These are phyloP conservation scores for Sarcophaga variegata DNA, from an alignment of 2,888 invertebrate genomes.

Conservation along the genomic window DNA sequence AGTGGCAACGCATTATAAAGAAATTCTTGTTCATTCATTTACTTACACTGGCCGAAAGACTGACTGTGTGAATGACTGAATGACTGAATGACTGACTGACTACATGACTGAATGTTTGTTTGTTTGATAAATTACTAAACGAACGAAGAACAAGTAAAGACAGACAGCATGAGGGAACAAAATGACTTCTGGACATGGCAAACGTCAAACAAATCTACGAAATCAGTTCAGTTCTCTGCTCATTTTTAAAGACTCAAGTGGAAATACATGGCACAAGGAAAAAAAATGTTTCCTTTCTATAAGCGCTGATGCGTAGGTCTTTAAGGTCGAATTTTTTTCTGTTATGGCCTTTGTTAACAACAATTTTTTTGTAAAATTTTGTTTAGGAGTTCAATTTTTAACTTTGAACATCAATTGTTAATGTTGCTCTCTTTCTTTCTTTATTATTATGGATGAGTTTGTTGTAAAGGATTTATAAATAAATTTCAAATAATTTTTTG, in stretches of 20 bases:
- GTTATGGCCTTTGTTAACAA: background rate
- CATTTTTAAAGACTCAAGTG: background rate
- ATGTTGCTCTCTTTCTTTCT: background rate
- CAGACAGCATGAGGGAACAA: background rate
- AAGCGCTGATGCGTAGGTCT: background rate
- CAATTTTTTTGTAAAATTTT: no score
- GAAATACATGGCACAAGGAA: background rate
- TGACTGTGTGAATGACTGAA: background rate
- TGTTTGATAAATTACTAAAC: background rate
- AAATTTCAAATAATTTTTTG: background rate
- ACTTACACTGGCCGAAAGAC: background rate
- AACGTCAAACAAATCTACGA: background rate
- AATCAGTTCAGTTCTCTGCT: background rate
- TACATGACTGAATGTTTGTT: background rate
- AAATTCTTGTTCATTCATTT: background rate
- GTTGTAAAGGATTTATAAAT: background rate
- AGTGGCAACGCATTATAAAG: background rate
- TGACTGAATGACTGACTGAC: background rate
- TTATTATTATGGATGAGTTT: no score
- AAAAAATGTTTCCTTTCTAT: background rate
- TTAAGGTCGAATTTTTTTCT: background rate
- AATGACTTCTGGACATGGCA: slow-evolving; percentile 8
- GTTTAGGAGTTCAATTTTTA: background rate
- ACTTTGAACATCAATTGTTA: background rate
- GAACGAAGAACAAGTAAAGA: background rate